Conservation (phyloP, 2,113 vertebrate genomes). For the Takifugu flavidus region DNA sequence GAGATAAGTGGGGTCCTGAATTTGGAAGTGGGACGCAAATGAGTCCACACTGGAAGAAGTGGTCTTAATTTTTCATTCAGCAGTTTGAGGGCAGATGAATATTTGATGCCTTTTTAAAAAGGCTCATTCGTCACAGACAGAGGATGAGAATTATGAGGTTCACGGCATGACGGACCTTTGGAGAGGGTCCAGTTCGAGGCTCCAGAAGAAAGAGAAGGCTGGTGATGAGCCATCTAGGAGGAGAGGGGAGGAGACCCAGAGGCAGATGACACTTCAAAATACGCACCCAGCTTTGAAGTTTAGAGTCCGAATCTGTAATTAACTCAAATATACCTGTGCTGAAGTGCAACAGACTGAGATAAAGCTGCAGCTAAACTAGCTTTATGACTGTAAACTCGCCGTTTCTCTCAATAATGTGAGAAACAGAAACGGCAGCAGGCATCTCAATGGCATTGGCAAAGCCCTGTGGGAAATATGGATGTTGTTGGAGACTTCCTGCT, state of each 20-base stretch:
- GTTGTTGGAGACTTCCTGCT: conserved; percentile 47
- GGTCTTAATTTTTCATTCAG: conserved; percentile 58
- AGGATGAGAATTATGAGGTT: conserved; percentile 23
- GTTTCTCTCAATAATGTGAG: conserved; percentile 1
- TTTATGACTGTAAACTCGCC: neutral
- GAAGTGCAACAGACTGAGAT: too few species aligned
- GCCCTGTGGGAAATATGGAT: conserved; percentile 45
- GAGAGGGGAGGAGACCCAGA: neutral
- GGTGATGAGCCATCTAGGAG: neutral
- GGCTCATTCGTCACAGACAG: conserved; percentile 53
- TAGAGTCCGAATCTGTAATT: too few species aligned
- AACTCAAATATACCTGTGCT: too few species aligned
- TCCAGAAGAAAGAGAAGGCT: too few species aligned
- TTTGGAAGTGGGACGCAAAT: conserved; percentile 31
- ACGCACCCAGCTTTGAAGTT: too few species aligned
- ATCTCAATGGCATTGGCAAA: conserved; percentile 20
- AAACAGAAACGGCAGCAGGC: conserved; percentile 19
- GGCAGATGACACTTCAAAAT: neutral
- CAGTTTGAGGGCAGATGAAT: conserved; percentile 61
- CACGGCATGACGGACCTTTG: conserved; percentile 21
- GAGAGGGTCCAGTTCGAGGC: conserved; percentile 23
- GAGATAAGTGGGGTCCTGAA: conserved; percentile 38
- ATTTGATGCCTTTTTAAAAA: conserved; percentile 62
- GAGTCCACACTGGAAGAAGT: conserved; percentile 33
- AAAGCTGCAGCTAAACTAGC: neutral